A percentile compares a stretch with the other conserved stretches of the same genome.
Conservation (phyloP, 2,888 invertebrate genomes). For the Ormyrus nitidulus region DNA sequence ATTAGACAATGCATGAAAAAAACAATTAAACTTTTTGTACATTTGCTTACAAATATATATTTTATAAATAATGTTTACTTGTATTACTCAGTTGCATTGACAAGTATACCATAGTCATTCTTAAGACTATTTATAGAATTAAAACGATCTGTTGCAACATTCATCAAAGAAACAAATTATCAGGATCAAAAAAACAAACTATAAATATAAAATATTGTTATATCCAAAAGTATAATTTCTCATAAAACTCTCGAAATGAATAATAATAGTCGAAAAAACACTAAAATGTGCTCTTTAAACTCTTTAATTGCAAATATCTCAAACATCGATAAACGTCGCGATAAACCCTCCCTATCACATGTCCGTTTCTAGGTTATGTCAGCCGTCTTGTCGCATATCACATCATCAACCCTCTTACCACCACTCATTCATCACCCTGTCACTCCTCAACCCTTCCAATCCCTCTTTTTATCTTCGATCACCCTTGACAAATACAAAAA, state of each 20-base stretch:
- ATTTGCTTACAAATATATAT: conserved; percentile 12
- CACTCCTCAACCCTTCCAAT: too few species aligned
- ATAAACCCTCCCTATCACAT: conserved; percentile 39
- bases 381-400: neutral
- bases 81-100: neutral
- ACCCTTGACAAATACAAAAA: too few species aligned
- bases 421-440: too few species aligned
- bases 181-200: neutral
- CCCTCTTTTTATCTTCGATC: too few species aligned
- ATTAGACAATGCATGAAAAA: neutral
- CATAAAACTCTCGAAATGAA: neutral
- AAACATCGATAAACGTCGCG: conserved; percentile 17
- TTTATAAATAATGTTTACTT: neutral
- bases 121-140: neutral
- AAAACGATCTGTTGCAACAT: neutral
- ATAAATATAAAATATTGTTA: conserved; percentile 1
- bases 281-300: neutral
- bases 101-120: neutral
- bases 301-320: neutral
- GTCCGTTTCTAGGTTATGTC: conserved; percentile 24
- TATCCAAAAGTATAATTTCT: neutral
- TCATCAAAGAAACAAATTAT: neutral
- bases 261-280: neutral
- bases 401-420: too few species aligned
- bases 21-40: neutral